Evolutionary conservation across 2,888 invertebrate genomes (phyloP).

Genomic region (Leptopilina myrica): DNA sequence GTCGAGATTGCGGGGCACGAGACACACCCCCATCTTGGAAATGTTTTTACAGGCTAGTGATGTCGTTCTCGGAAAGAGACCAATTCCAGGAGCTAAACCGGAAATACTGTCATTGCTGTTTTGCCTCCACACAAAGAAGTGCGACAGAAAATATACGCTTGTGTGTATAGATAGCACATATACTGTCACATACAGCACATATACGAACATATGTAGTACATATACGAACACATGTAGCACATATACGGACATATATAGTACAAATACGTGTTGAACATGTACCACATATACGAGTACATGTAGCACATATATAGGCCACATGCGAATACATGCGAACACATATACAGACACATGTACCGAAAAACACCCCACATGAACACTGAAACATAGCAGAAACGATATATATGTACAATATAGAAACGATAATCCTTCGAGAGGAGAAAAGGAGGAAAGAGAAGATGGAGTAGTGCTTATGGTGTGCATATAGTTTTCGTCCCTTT

Average conservation of each 20-base stretch:
- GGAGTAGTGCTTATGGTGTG: neutral
- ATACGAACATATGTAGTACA: too few relatives aligned
- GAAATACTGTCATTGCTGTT: conserved; percentile 23
- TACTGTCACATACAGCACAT: too few relatives aligned
- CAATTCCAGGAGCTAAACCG: conserved; percentile 12
- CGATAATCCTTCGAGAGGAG: conserved; percentile 2
- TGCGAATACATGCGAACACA: too few relatives aligned
- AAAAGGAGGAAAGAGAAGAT: too few relatives aligned
- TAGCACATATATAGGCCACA: neutral
- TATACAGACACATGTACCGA: too few relatives aligned
- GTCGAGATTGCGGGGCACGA: conserved; percentile 48
- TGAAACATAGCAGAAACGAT: too few relatives aligned
- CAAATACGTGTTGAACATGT: too few relatives aligned
- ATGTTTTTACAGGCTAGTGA: conserved; percentile 17
- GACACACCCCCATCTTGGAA: conserved; percentile 28
- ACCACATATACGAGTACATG: too few relatives aligned
- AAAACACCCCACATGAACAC: too few relatives aligned
- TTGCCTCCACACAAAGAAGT: neutral
- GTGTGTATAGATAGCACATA: too few relatives aligned
- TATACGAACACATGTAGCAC: too few relatives aligned
- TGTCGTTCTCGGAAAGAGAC: conserved; percentile 24
- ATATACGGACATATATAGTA: too few relatives aligned
- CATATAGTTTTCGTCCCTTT: neutral
- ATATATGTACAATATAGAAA: neutral
- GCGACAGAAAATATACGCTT: neutral